These are phyloP conservation scores for Papilio machaon DNA, from an alignment of 1,140 invertebrate genomes.

Conservation along the genomic window DNA sequence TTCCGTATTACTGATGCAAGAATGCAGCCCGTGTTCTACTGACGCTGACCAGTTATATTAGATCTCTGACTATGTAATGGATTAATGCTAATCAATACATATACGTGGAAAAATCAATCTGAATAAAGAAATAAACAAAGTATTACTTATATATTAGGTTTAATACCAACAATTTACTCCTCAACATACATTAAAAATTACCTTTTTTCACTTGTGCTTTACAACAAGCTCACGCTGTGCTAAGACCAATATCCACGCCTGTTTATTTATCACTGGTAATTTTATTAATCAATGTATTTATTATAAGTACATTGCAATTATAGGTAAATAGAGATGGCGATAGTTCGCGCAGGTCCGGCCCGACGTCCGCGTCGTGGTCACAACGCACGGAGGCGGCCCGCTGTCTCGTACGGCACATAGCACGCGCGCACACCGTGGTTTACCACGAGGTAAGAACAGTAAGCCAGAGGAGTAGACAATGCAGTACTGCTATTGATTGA, in stretches of 20 bases:
- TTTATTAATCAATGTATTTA: not conserved
- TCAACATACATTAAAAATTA: no score
- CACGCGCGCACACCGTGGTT: not conserved
- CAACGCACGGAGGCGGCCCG: not conserved
- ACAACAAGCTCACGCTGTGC: no score
- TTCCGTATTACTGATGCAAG: constrained; percentile 31
- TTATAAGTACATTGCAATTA: not conserved
- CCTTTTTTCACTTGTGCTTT: no score
- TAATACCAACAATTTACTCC: no score
- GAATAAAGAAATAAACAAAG: not conserved
- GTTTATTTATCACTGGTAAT: not conserved
- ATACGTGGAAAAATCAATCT: not conserved
- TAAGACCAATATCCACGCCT: no score
- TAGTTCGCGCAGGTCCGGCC: not conserved
- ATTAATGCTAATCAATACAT: not conserved
- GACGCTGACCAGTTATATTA: not conserved
- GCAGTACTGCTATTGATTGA: not conserved
- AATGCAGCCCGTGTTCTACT: not conserved
- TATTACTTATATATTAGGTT: no score
- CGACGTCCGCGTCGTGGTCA: not conserved
- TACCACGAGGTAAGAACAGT: not conserved
- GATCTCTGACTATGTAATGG: not conserved
- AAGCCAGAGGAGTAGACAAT: not conserved
- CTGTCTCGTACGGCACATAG: not conserved
- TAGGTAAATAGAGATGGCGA: not conserved